Evolutionary conservation across 1,140 invertebrate species (phyloP).

Genomic region (Lanistes nyassanus): DNA sequence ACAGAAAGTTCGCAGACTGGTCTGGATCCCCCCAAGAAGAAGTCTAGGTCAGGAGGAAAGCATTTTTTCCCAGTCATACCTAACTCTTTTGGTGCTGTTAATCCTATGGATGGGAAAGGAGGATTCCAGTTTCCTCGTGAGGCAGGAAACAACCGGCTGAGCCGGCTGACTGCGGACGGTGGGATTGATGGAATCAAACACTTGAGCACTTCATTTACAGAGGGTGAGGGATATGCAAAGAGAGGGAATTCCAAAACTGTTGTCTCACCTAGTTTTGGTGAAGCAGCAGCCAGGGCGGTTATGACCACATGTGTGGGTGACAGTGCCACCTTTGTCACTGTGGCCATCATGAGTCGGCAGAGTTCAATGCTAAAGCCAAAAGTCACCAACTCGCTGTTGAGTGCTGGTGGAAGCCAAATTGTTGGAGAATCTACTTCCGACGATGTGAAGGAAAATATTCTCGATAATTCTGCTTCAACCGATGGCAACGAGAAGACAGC

Average conservation of each 20-base stretch:
- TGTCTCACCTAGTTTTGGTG: constrained; percentile 54
- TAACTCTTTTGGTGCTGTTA: background rate
- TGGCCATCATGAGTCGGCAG: constrained; percentile 52
- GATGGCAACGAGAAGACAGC: background rate
- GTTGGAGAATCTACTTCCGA: background rate
- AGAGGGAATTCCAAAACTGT: constrained; percentile 37
- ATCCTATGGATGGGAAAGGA: constrained; percentile 17
- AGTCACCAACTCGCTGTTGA: background rate
- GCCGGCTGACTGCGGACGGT: background rate
- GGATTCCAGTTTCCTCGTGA: constrained; percentile 3
- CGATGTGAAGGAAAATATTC: constrained; percentile 20
- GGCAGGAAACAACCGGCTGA: background rate
- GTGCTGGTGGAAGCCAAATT: background rate
- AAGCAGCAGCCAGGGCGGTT: constrained; percentile 51
- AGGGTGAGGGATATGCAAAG: constrained; percentile 22
- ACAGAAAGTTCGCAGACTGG: constrained; percentile 16
- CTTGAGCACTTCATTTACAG: background rate
- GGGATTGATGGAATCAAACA: background rate
- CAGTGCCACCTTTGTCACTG: constrained; percentile 53
- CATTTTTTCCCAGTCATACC: background rate
- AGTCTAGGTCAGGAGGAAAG: background rate
- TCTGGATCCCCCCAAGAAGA: background rate
- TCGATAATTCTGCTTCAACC: background rate
- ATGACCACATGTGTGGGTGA: constrained; percentile 54
- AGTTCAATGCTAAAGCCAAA: background rate